Evolutionary conservation across 30 jellyfish, hydroid and myxozoan genomes (phyloP).

Genomic region (Rhopilema esculentum): DNA sequence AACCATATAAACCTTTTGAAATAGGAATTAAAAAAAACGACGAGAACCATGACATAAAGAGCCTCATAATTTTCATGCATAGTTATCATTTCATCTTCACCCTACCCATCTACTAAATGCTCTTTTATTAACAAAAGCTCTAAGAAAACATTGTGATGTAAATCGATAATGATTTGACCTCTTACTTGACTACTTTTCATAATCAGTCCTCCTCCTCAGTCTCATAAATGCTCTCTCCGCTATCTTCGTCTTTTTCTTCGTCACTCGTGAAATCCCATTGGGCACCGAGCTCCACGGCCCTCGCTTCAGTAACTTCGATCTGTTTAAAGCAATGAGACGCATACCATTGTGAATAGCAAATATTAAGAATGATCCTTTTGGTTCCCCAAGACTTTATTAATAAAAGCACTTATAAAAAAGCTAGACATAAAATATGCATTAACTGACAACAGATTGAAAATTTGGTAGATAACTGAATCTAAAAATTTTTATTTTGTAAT

Average conservation of each 20-base stretch:
- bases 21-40: no score
- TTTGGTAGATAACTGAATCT: no score
- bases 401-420: no score
- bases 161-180: neutral
- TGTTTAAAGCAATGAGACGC: constrained; percentile 6
- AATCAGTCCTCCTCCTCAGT: constrained; percentile 88
- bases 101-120: neutral
- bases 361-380: no score
- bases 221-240: constrained; percentile 98
- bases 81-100: neutral
- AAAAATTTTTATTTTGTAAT: no score
- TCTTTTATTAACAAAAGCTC: neutral
- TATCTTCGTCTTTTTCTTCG: constrained; percentile 92
- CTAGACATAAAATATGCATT: no score
- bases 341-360: neutral
- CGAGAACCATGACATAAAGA: neutral
- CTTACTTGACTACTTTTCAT: no score
- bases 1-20: no score
- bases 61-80: neutral
- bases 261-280: constrained; percentile 98
- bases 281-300: constrained; percentile 94
- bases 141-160: neutral
- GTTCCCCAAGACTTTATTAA: no score
- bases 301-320: constrained; percentile 94
- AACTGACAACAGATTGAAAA: no score